Evolutionary conservation across 2,797 vertebrate species (phyloP), one percentile per base, ranked within the genome.

Genomic region (Benthosema pterotum): DNA sequence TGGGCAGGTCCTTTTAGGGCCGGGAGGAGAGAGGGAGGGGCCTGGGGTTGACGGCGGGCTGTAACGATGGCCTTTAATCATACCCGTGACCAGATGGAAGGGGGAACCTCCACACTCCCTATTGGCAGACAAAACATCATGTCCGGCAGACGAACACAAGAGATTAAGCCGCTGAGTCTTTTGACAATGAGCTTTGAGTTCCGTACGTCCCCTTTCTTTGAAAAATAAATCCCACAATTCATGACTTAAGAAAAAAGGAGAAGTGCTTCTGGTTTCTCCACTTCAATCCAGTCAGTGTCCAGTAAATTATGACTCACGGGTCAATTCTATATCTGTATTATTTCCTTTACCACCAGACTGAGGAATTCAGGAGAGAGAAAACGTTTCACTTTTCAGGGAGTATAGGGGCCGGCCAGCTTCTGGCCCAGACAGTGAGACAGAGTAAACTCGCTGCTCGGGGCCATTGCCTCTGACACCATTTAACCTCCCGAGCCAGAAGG

Each of bases 21-120:
- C 82, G 74, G 68, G 84, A 82, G 80, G 88, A 84, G 85, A 61
- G 65, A 59, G 85, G 63, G 65, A 59, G 80, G 84, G 42, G 51
- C 80, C 83, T 78, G 88, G 22, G 5, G 22, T 25, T 25, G 87
- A 87, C 86, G n/a, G n/a, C n/a, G n/a, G n/a, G 89, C 88, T 71
- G 86, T 92, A 92, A 91, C 88, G 85, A 90, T 89, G 50, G 69
- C 81, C 86, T 92, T 91, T 91, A 91, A 92, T 93, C 87, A 90
- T 83, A 89, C 82, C 84, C 88, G 85, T 82, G 85, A 88, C 85
- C 83, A 91, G 83, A 90, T 88, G 87, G 86, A 78, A 67, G 83
- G 32, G 84, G 83, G 32, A 83, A 75, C 86, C 63, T 90, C 75
- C 50, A 42, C 67, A 45, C 67, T 87, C 75, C 73, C 67, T 25